These are phyloP conservation scores for Petrocephalus microphthalmus DNA, from an alignment of 2,113 vertebrate species.

Conservation along the genomic window DNA sequence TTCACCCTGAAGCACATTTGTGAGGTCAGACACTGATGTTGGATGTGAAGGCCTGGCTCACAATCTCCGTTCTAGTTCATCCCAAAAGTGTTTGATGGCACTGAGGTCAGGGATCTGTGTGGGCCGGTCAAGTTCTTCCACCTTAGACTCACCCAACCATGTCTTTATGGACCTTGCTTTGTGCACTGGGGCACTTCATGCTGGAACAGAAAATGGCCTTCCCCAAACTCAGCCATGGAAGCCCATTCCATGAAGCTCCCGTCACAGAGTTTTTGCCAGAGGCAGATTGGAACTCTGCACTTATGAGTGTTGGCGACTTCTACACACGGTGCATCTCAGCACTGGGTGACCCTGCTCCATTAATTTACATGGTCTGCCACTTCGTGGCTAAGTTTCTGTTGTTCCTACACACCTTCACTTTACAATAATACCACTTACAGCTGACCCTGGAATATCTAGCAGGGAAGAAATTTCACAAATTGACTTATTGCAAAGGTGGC, in stretches of 20 bases:
- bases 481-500: background rate
- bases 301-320: background rate
- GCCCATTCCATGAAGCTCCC: background rate
- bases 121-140: background rate
- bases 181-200: background rate
- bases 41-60: no score
- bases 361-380: background rate
- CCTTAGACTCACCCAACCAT: background rate
- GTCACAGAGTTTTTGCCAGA: background rate
- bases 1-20: no score
- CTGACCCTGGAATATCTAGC: background rate
- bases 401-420: background rate
- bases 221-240: background rate
- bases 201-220: background rate
- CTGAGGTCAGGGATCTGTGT: background rate
- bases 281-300: background rate
- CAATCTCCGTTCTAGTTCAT: no score
- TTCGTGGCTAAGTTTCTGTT: background rate
- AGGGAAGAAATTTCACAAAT: background rate
- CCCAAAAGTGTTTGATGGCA: no score
- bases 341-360: background rate
- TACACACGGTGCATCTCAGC: background rate
- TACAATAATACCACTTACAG: background rate
- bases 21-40: no score
- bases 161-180: background rate